Evolutionary conservation across 2,797 vertebrate genomes (phyloP).

Genomic region (Cynodonichthys magdalenae): DNA sequence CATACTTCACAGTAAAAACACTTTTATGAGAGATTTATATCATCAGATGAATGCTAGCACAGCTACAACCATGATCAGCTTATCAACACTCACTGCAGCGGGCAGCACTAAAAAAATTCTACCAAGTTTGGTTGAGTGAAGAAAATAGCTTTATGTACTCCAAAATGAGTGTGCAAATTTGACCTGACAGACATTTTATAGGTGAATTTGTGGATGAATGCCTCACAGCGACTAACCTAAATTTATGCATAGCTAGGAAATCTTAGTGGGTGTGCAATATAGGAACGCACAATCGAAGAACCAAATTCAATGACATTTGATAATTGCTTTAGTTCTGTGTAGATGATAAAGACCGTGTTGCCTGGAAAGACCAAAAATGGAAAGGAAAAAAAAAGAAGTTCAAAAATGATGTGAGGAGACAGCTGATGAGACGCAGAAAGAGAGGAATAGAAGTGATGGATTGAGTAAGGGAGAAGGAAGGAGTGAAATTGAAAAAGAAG

Average conservation of each 20-base stretch:
- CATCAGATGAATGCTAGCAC: too few relatives aligned
- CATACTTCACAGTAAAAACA: background rate
- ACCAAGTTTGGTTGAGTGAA: background rate
- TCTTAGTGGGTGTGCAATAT: too few relatives aligned
- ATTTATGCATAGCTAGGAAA: background rate
- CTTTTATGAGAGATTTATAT: too few relatives aligned
- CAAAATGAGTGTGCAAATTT: background rate
- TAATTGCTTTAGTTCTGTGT: constrained; percentile 7
- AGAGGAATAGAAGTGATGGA: constrained; percentile 15
- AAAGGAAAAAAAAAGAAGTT: constrained; percentile 10
- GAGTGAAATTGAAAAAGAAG: constrained; percentile 11
- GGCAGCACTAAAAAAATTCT: background rate
- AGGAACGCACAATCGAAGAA: background rate
- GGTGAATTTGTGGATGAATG: background rate
- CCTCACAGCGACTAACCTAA: background rate
- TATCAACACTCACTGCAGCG: background rate
- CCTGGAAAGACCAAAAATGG: constrained; percentile 17
- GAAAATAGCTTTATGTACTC: background rate
- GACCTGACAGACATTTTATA: background rate
- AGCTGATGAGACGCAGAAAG: constrained; percentile 4
- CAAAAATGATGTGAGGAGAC: constrained; percentile 21
- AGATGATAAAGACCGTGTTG: constrained; percentile 7
- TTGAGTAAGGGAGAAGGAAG: background rate
- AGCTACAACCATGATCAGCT: background rate
- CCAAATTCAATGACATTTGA: background rate